phyloP scores from a whole-genome alignment of 2,113 vertebrate genomes.

The Sprattus sprattus region DNA sequence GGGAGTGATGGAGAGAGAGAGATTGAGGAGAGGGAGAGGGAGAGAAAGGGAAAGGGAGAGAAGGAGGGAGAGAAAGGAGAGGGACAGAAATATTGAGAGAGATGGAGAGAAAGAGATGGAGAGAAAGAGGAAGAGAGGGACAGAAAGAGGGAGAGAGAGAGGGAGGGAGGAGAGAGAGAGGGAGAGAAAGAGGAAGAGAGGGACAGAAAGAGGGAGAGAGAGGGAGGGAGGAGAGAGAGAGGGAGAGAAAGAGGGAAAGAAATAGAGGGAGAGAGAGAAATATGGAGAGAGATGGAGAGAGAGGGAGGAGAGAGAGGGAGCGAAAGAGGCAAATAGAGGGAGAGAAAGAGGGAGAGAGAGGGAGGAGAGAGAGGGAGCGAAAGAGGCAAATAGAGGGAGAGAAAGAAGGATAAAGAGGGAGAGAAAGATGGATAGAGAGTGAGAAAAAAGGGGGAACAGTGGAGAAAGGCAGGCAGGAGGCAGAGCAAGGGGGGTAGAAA shows the following conservation, averaged over 20 bases:
- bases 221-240: conserved; percentile 25
- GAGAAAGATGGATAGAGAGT: neutral
- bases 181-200: neutral
- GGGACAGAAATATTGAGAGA: too few relatives aligned
- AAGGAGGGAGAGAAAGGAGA: too few relatives aligned
- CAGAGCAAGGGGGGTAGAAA: too few relatives aligned
- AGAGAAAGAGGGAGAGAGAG: neutral
- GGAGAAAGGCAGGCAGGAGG: too few relatives aligned
- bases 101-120: neutral
- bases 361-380: neutral
- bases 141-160: too few relatives aligned
- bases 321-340: neutral
- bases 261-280: neutral
- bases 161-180: neutral
- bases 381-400: neutral
- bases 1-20: neutral
- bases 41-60: too few relatives aligned
- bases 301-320: too few relatives aligned
- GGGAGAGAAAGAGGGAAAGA: conserved; percentile 36
- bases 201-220: neutral
- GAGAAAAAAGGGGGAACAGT: too few relatives aligned
- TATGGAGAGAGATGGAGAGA: neutral
- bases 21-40: too few relatives aligned
- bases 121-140: neutral
- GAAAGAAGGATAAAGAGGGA: neutral